Base-by-base conservation (phyloP, 2,888 invertebrate species). In the Catocala fraxini region DNA sequence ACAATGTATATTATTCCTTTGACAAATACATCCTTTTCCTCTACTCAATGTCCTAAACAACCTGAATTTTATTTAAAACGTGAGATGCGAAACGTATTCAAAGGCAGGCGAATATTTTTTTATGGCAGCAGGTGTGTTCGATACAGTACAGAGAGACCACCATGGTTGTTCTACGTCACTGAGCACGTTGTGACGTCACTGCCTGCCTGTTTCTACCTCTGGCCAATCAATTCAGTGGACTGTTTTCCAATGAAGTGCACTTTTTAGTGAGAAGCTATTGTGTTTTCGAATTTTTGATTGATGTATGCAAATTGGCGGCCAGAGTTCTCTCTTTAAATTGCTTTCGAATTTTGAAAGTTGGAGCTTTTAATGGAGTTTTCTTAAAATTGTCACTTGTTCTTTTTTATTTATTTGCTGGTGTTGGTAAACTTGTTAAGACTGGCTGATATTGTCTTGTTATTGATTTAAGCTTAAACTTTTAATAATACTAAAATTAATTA, bases 151-250 rank as follows among this genome's bases (percentile, higher is more conserved):
- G 12, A 10, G 1, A 45, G 45, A 58, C 51, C 46, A 52, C 51
- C 46, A 41, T 41, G 46, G 41, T 39, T 41, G 51, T 52, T 52
- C 39, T 46, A 25, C 51, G 15, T 58, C 46, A 58, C 11, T 46
- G 46, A 12, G 34, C 34, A 34, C 46, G 45, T 13, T 58, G 58
- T 58, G 51, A 58, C 46, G 58, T 51, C 45, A 58, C 35, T 11
- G 25, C 9, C 7, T 11, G 35, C 5, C n/a, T 39, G 25, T 25
- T 25, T 15, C 35, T 41, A 12, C 46, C 39, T 15, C 58, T 35
- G 51, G 58, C 10, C 46, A 46, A 53, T 58, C 46, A 58, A 52
- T 58, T 52, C 51, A 35, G 46, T 11, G 15, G 25, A 51, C 57
- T 46, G 51, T 51, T 46, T 51, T 46, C 10, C n/a, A 51, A 51